Evolutionary conservation across 2,797 vertebrate species (phyloP), one percentile per base, ranked within the genome.

Genomic region (Leucoraja ocellata): DNA sequence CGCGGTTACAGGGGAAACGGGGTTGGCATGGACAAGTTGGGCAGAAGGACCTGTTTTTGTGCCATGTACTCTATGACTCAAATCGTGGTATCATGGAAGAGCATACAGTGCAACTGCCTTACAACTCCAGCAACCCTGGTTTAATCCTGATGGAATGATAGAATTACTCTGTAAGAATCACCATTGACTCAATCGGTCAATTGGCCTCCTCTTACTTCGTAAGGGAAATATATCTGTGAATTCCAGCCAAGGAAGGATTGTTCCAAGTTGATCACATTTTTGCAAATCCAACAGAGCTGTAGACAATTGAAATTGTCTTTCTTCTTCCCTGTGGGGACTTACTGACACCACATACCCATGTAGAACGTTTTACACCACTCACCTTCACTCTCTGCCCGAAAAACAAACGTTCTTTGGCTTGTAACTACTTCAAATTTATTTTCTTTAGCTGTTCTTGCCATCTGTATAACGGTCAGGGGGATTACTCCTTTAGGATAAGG

Each of bases 341-440:
- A n/a, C 13, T 58, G 11, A 25, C 54, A 83, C 2, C 23, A 6
- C 83, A 86, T 68, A 16, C 65, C 54, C 80, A 54, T 46, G 46
- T 54, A 81, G 46, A 84, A 14, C 25, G n/a, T 13, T 5, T 79
- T 39, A n/a, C 1, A 13, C 14, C 54, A 1, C 96, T 96, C 95
- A 99, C 99, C 98, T 96, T 99, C 98, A 0, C 95, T 98, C 93
- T 99, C 98, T 0, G 98, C 96, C 1, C 98, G 97, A 94, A 99
- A 99, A 61, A 99, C 97, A 36, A 99, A 99, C 71, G 98, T 98
- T 93, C 99, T 95, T 88, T 98, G 98, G 95, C 96, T 97, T 0
- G 99, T 99, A 95, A 99, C 97, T 1, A 99, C 96, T 94, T 99
- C 98, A 96, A 99, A 99, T 93, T 99, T 99, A 95, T 98, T 98